A percentile compares a stretch with the other conserved stretches of the same genome.
Evolutionary conservation across 2,113 vertebrate genomes (phyloP).

Genomic region (Cyanoderma ruficeps): DNA sequence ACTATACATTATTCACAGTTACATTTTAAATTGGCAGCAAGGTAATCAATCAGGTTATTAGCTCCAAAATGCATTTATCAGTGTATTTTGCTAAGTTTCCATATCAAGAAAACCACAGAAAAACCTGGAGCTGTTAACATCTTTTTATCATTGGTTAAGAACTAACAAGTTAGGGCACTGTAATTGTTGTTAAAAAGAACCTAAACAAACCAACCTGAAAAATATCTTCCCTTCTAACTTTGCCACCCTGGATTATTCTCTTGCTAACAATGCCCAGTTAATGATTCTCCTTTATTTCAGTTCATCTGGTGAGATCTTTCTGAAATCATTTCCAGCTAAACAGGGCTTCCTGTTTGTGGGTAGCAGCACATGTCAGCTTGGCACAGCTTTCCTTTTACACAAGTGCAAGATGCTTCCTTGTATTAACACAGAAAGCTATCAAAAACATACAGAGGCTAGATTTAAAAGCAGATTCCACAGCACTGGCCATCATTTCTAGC

Average conservation of each 20-base stretch:
- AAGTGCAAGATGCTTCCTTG: slow-evolving; percentile 20
- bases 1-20: slow-evolving; percentile 55
- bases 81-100: slow-evolving; percentile 18
- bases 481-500: not conserved
- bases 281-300: not conserved
- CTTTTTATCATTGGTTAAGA: slow-evolving; percentile 11
- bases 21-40: slow-evolving; percentile 57
- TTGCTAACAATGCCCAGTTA: not conserved
- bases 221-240: not conserved
- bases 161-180: slow-evolving; percentile 36
- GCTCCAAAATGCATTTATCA: slow-evolving; percentile 39
- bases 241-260: not conserved
- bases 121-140: not conserved
- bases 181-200: not conserved
- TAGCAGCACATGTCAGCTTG: slow-evolving; percentile 20
- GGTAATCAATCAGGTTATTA: slow-evolving; percentile 38
- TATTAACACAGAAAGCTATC: not conserved
- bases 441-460: not conserved
- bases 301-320: not conserved
- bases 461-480: not conserved
- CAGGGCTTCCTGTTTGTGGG: not conserved
- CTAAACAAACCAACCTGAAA: not conserved
- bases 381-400: slow-evolving; percentile 53
- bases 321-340: not conserved
- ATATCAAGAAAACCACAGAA: slow-evolving; percentile 50